Base-by-base conservation (phyloP, 2,797 vertebrate species). In the Rhynchotus rufescens region DNA sequence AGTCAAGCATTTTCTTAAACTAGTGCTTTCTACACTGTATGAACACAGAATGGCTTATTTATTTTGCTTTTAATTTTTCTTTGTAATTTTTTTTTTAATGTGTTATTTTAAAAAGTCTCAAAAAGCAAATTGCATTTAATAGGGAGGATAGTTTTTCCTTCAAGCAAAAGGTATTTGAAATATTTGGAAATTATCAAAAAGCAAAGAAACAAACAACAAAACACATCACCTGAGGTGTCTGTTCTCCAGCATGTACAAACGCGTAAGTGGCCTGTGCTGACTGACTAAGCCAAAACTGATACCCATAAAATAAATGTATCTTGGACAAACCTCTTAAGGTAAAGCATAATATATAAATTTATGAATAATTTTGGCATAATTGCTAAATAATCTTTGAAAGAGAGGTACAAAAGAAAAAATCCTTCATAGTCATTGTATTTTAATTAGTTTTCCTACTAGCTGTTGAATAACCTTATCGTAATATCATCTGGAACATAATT, bases 11-110 rank as follows among this genome's bases (percentile, higher is more conserved):
- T 49, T 67, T 75, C 23, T 36, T 71, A 45, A 32, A 80, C 20
- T 2, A 19, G 8, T 51, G 25, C 5, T 36, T 80, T 80, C 38
- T 62, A 1, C 34, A 23, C 47, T 72, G 12, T 34, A 3, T 54
- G n/a, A 76, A 65, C 16, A 49, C 3, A 3, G 32, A 84, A 49
- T 6, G 2, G 1, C 0, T 14, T 3, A 40, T 65, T 69, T 45
- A 69, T 8, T 74, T 90, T 30, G 4, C 5, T 90, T 61, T 67
- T 47, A 23, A 69, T 49, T 49, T 23, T 49, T 11, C 22, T 23
- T 49, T 49, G 13, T 49, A 60, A 73, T 10, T 2, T 2, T 67
- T 67, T 19, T 17, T 82, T 76, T n/a, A 56, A 69, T 81, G 22
- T 23, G 23, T 42, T 54, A 49, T 2, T 34, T 4, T 72, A 21